These are phyloP conservation scores for Argynnis bischoffii DNA, from an alignment of 2,888 invertebrate species.

Conservation along the genomic window DNA sequence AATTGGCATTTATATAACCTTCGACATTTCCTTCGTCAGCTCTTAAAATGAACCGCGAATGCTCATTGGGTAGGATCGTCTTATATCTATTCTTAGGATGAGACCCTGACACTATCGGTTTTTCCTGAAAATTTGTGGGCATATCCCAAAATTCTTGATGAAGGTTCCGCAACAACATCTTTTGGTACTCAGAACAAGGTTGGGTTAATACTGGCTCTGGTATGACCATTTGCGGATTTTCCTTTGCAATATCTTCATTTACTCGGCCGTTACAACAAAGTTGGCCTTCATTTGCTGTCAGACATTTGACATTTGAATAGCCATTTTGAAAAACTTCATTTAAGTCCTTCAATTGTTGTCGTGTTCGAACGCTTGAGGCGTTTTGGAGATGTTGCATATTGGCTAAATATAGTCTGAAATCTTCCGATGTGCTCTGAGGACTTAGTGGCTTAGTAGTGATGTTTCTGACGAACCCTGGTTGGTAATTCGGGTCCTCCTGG, in stretches of 20 bases:
- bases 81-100: constrained; percentile 95
- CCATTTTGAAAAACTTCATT: constrained; percentile 83
- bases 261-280: constrained; percentile 66
- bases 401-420: constrained; percentile 87
- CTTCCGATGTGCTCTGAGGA: constrained; percentile 85
- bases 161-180: constrained; percentile 84
- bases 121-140: constrained; percentile 95
- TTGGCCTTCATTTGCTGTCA: constrained; percentile 56
- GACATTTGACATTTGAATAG: constrained; percentile 73
- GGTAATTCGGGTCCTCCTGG: constrained; percentile 66
- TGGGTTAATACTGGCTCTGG: constrained; percentile 61
- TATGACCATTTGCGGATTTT: constrained; percentile 68
- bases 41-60: constrained; percentile 89
- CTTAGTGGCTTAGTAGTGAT: constrained; percentile 85
- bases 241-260: constrained; percentile 54
- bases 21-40: constrained; percentile 79
- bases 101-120: constrained; percentile 93
- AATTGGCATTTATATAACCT: constrained; percentile 96
- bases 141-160: constrained; percentile 96
- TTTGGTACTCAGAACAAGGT: constrained; percentile 84
- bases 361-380: constrained; percentile 84
- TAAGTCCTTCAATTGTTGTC: constrained; percentile 83
- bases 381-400: constrained; percentile 88
- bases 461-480: constrained; percentile 73
- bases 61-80: constrained; percentile 94